Evolutionary conservation across 2,888 invertebrate species (phyloP).

Genomic region (Nemotelus nigrinus): DNA sequence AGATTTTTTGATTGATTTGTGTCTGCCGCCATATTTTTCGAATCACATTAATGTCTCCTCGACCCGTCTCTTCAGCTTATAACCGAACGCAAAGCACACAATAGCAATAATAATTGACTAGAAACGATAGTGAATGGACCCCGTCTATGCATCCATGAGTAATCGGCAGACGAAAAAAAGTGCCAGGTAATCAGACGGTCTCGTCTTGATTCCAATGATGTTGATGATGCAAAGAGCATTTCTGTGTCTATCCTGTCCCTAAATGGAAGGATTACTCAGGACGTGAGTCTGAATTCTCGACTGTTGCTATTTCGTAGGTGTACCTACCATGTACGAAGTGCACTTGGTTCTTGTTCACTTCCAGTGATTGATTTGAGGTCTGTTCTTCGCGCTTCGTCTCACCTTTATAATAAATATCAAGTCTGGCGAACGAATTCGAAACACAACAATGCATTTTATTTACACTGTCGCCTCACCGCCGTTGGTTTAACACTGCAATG

Average conservation of each 20-base stretch:
- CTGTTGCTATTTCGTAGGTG: background rate
- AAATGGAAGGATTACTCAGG: slow-evolving; percentile 43
- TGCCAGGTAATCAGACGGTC: slow-evolving; percentile 2
- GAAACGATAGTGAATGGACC: slow-evolving; percentile 22
- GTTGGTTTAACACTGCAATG: background rate
- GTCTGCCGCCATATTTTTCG: too few species aligned
- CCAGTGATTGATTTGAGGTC: slow-evolving; percentile 41
- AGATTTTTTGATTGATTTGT: too few species aligned
- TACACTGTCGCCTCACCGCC: background rate
- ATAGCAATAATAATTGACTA: slow-evolving; percentile 25
- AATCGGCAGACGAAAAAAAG: slow-evolving; percentile 14
- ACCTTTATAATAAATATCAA: slow-evolving; percentile 35
- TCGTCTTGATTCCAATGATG: slow-evolving; percentile 18
- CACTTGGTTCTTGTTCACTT: background rate
- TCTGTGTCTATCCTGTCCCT: slow-evolving; percentile 34
- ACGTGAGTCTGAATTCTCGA: slow-evolving; percentile 1
- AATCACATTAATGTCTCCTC: too few species aligned
- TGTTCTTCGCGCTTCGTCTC: slow-evolving; percentile 32
- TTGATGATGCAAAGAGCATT: slow-evolving; percentile 37
- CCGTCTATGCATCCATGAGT: slow-evolving; percentile 35
- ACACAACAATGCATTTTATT: slow-evolving; percentile 25
- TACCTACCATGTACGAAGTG: background rate
- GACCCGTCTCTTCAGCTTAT: background rate
- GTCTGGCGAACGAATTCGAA: slow-evolving; percentile 20
- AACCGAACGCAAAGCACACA: background rate